phyloP scores from a whole-genome alignment of 2,888 invertebrate species.

The Lepidochrysops patricia region DNA sequence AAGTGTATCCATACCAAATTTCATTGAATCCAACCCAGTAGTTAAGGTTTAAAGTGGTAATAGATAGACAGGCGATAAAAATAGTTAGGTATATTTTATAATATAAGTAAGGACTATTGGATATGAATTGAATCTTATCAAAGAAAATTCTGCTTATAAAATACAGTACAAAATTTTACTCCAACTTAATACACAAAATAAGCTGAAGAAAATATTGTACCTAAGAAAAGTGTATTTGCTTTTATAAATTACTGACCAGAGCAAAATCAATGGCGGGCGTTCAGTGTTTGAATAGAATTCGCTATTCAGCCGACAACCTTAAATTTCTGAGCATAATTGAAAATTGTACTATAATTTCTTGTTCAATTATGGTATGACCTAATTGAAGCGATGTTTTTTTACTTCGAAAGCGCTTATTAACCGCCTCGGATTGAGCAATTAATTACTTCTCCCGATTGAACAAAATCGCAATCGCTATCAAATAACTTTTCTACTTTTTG shows the following conservation, averaged over 20 bases:
- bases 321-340: slow-evolving; percentile 19
- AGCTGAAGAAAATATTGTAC: slow-evolving; percentile 9
- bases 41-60: too few species aligned
- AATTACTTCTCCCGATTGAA: slow-evolving; percentile 1
- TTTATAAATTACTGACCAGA: slow-evolving; percentile 21
- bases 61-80: too few species aligned
- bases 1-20: too few species aligned
- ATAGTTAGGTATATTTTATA: too few species aligned
- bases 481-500: neutral
- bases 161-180: neutral
- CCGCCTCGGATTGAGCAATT: neutral
- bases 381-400: slow-evolving; percentile 5
- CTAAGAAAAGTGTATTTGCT: slow-evolving; percentile 19
- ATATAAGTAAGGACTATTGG: too few species aligned
- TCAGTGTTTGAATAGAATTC: slow-evolving; percentile 14
- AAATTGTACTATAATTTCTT: slow-evolving; percentile 15
- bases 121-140: too few species aligned
- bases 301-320: slow-evolving; percentile 15
- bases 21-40: too few species aligned
- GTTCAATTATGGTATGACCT: slow-evolving; percentile 2
- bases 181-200: neutral
- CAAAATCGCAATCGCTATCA: neutral
- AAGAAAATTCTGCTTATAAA: neutral
- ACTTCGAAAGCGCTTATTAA: neutral
- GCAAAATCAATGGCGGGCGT: slow-evolving; percentile 19